Percentiles rank a stretch among this genome's conserved stretches.
Conservation (phyloP, 2,888 invertebrate genomes). For the Synanthedon vespiformis region DNA sequence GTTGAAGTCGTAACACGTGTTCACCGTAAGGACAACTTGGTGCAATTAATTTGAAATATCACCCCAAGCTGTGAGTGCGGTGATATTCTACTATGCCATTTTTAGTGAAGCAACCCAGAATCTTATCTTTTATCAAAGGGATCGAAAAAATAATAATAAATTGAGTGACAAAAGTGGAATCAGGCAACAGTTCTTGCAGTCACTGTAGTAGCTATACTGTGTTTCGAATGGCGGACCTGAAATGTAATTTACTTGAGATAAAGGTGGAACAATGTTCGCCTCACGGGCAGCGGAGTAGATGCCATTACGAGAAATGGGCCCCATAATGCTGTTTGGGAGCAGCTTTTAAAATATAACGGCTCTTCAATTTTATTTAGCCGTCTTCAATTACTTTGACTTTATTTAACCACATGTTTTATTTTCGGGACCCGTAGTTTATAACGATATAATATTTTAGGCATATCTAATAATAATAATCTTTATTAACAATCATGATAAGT, state of each 20-base stretch:
- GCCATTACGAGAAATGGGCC: conserved; percentile 35
- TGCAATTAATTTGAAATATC: too few species aligned
- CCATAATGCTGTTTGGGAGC: conserved; percentile 25
- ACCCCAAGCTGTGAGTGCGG: too few species aligned
- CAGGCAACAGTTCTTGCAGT: background rate
- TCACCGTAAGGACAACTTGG: too few species aligned
- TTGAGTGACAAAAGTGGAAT: too few species aligned
- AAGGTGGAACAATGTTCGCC: conserved; percentile 38
- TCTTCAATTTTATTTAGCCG: conserved; percentile 4
- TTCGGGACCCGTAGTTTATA: conserved; percentile 6
- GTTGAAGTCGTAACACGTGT: too few species aligned
- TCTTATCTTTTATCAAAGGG: too few species aligned
- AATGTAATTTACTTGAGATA: conserved; percentile 46
- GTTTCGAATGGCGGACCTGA: conserved; percentile 11
- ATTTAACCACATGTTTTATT: conserved; percentile 1
- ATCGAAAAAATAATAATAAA: too few species aligned
- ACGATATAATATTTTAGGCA: too few species aligned
- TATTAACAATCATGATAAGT: too few species aligned
- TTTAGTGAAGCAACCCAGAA: too few species aligned
- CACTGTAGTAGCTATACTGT: background rate
- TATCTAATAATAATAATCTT: too few species aligned
- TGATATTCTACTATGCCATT: too few species aligned
- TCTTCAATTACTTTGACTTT: conserved; percentile 5
- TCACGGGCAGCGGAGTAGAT: conserved; percentile 19
- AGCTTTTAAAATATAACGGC: conserved; percentile 16